phyloP scores from a whole-genome alignment of 2,888 invertebrate genomes.

The Bugula neritina region DNA sequence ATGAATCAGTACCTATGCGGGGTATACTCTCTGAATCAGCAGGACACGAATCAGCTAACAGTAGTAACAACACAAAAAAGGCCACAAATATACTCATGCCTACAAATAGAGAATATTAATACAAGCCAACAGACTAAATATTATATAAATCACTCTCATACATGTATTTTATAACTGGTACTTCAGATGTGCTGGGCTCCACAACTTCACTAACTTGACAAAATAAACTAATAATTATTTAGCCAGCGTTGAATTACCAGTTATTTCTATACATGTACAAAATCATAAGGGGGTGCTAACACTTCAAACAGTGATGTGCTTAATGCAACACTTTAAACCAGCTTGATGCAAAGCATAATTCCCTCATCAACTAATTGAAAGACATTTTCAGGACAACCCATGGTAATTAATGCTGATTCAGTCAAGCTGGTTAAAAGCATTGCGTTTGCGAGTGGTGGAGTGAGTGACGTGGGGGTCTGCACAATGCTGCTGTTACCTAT shows the following conservation, averaged over 20 bases:
- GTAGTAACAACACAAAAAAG: constrained; percentile 38
- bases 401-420: too few relatives aligned
- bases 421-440: background rate
- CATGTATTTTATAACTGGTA: background rate
- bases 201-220: too few relatives aligned
- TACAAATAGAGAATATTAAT: constrained; percentile 26
- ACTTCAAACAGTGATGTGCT: too few relatives aligned
- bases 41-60: constrained; percentile 38
- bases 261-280: too few relatives aligned
- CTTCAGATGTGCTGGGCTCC: background rate
- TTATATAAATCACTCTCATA: background rate
- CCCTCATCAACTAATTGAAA: too few relatives aligned
- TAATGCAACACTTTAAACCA: too few relatives aligned
- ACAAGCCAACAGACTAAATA: background rate
- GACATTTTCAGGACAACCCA: background rate
- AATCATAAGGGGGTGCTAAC: too few relatives aligned
- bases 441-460: background rate
- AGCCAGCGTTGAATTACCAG: too few relatives aligned
- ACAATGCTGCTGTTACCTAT: constrained; percentile 37
- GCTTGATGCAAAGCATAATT: too few relatives aligned
- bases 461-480: too few relatives aligned
- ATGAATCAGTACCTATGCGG: constrained; percentile 34
- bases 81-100: constrained; percentile 40
- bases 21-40: constrained; percentile 38
- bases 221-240: too few relatives aligned